Evolutionary conservation across 1,140 invertebrate genomes (phyloP).

Genomic region (Pomacea maculata): DNA sequence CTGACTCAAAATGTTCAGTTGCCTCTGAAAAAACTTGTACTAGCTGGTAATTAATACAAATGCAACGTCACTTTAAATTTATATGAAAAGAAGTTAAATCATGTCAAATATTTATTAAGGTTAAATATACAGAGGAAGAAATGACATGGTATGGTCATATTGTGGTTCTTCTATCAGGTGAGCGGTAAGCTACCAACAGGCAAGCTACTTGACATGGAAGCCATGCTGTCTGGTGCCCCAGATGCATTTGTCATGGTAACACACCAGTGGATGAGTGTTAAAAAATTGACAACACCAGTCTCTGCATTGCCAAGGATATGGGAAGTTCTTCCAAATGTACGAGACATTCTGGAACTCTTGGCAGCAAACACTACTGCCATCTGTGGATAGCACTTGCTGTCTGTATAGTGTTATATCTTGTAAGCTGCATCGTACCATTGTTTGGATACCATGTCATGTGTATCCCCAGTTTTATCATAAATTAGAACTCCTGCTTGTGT

Average conservation of each 20-base stretch:
- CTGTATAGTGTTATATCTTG: neutral
- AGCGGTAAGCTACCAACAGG: slow-evolving; percentile 16
- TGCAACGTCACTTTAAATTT: too few species aligned
- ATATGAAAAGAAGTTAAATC: too few species aligned
- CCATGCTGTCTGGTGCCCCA: slow-evolving; percentile 60
- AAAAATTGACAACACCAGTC: slow-evolving; percentile 48
- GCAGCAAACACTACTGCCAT: slow-evolving; percentile 46
- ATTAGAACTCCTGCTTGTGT: too few species aligned
- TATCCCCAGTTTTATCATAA: too few species aligned
- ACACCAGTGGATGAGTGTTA: slow-evolving; percentile 61
- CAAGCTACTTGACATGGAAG: slow-evolving; percentile 59
- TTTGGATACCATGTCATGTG: too few species aligned
- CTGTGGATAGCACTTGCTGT: slow-evolving; percentile 21
- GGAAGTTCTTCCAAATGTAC: slow-evolving; percentile 55
- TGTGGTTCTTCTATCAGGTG: slow-evolving; percentile 1
- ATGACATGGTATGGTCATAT: too few species aligned
- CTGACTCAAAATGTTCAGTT: too few species aligned
- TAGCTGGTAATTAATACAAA: too few species aligned
- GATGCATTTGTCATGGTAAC: slow-evolving; percentile 60
- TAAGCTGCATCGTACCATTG: slow-evolving; percentile 29
- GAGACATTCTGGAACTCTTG: slow-evolving; percentile 54
- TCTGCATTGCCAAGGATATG: slow-evolving; percentile 46
- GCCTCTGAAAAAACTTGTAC: too few species aligned
- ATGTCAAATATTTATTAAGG: too few species aligned
- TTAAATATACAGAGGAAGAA: too few species aligned